These are phyloP conservation scores for Cartodere bifasciata DNA, from an alignment of 2,888 invertebrate species.

Conservation along the genomic window DNA sequence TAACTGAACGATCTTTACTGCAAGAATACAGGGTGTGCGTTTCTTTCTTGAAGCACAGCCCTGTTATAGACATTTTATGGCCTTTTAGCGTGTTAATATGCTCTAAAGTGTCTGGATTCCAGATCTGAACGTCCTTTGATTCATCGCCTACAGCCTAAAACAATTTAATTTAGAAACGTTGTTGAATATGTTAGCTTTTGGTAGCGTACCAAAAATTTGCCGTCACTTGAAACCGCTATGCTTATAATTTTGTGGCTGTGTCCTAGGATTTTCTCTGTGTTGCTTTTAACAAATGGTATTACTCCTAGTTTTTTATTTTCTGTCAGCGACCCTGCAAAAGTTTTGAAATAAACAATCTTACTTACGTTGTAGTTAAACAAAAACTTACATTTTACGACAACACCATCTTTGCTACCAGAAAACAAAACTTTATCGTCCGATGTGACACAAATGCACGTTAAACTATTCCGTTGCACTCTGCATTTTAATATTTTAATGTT, in stretches of 20 bases:
- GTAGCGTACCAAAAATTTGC: slow-evolving; percentile 60
- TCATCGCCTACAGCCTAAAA: slow-evolving; percentile 54
- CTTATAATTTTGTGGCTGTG: slow-evolving; percentile 41
- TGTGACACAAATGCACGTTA: slow-evolving; percentile 73
- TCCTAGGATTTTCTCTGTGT: slow-evolving; percentile 21
- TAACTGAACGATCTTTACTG: slow-evolving; percentile 67
- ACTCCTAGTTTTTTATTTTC: slow-evolving; percentile 48
- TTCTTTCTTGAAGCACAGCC: slow-evolving; percentile 72
- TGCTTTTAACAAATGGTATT: slow-evolving; percentile 35
- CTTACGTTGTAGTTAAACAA: neutral
- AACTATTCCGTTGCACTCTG: slow-evolving; percentile 63
- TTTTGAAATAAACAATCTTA: slow-evolving; percentile 2
- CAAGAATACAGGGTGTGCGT: slow-evolving; percentile 76
- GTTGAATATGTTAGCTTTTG: neutral
- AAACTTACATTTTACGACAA: slow-evolving; percentile 67
- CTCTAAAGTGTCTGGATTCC: slow-evolving; percentile 66
- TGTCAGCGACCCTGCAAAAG: slow-evolving; percentile 41
- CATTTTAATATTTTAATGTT: slow-evolving; percentile 45
- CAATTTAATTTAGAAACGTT: slow-evolving; percentile 4
- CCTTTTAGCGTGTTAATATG: slow-evolving; percentile 70
- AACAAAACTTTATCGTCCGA: slow-evolving; percentile 59
- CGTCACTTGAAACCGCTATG: slow-evolving; percentile 65
- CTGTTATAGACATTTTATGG: slow-evolving; percentile 60
- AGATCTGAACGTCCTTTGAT: slow-evolving; percentile 62
- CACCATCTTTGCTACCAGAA: slow-evolving; percentile 80